Percentiles rank a stretch among this genome's conserved stretches.
phyloP scores from a whole-genome alignment of 1,140 invertebrate genomes.

The Spodoptera litura region DNA sequence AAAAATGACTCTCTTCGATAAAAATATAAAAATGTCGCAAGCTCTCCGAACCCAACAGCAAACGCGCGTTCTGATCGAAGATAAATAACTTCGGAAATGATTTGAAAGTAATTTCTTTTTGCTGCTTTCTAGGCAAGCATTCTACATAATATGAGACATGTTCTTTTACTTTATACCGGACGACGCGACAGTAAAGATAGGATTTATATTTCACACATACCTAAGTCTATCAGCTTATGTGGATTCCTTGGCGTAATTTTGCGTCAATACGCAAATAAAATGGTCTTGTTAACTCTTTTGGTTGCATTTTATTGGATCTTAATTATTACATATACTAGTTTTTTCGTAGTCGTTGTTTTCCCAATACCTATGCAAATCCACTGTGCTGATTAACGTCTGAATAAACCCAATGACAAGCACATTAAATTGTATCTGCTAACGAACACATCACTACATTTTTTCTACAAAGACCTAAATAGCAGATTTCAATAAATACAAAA shows the following conservation, averaged over 20 bases:
- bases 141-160: not conserved
- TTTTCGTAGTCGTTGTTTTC: too few relatives aligned
- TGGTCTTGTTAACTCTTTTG: too few relatives aligned
- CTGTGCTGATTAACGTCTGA: conserved; percentile 14
- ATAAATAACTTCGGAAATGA: conserved; percentile 10
- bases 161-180: not conserved
- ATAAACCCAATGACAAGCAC: not conserved
- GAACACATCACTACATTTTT: too few relatives aligned
- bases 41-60: not conserved
- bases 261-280: too few relatives aligned
- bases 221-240: too few relatives aligned
- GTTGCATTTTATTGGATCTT: too few relatives aligned
- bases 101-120: conserved; percentile 13
- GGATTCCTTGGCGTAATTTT: too few relatives aligned
- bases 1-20: not conserved
- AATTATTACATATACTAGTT: too few relatives aligned
- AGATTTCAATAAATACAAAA: not conserved
- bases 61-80: not conserved
- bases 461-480: not conserved
- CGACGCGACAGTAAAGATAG: too few relatives aligned
- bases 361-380: conserved; percentile 12
- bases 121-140: conserved; percentile 13
- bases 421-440: too few relatives aligned
- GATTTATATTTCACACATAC: too few relatives aligned
- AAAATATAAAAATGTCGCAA: not conserved